These are phyloP conservation scores for Hirtodrosophila histrioides DNA, from an alignment of 2,888 invertebrate species.

Conservation along the genomic window DNA sequence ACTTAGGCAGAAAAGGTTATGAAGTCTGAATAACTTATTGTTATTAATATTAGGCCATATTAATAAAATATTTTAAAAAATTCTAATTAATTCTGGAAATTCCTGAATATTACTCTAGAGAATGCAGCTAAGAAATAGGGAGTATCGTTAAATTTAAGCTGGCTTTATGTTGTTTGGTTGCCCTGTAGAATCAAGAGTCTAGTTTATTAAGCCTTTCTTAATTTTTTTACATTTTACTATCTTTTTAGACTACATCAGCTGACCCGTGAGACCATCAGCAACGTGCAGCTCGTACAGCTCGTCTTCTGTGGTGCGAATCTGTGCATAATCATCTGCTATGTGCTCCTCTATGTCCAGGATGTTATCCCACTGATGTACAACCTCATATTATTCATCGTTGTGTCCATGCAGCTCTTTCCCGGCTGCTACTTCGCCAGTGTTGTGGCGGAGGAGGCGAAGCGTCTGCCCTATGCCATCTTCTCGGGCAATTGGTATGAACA, in stretches of 20 bases:
- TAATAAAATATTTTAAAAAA: no score
- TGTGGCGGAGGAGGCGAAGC: conserved; percentile 32
- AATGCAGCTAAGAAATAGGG: no score
- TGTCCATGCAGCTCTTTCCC: conserved; percentile 61
- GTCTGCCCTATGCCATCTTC: conserved; percentile 57
- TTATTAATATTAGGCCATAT: no score
- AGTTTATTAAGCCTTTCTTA: no score
- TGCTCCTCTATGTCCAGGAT: conserved; percentile 45
- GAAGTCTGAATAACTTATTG: no score
- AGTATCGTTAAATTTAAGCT: no score
- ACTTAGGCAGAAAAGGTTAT: no score
- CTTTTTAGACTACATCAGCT: conserved; percentile 44
- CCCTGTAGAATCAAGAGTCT: no score
- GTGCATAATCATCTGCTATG: conserved; percentile 48
- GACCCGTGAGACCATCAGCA: conserved; percentile 35
- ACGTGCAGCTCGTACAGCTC: conserved; percentile 58
- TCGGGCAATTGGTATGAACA: conserved; percentile 60
- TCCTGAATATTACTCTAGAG: no score
- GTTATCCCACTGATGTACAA: conserved; percentile 35
- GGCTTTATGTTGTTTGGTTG: no score
- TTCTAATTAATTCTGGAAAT: no score
- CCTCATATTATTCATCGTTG: conserved; percentile 22
- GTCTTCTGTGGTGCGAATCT: conserved; percentile 47
- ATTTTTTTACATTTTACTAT: not conserved
- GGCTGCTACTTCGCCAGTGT: conserved; percentile 63